phyloP scores from a whole-genome alignment of 2,888 invertebrate species.

The Graphium colonna region DNA sequence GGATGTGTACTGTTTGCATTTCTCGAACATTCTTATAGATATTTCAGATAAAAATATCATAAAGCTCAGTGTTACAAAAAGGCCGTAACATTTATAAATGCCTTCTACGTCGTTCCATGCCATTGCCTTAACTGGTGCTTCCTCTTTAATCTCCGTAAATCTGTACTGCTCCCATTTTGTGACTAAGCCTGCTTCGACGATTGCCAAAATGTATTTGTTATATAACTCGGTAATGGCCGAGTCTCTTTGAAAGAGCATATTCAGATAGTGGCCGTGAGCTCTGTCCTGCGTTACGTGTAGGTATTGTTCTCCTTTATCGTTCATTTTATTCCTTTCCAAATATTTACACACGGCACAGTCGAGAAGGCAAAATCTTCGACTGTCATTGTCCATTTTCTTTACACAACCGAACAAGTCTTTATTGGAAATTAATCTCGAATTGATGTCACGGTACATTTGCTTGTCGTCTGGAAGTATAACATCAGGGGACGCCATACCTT shows the following conservation, averaged over 20 bases:
- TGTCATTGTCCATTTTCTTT: slow-evolving; percentile 47
- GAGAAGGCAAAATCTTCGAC: slow-evolving; percentile 57
- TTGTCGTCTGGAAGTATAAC: slow-evolving; percentile 59
- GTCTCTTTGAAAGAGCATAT: slow-evolving; percentile 51
- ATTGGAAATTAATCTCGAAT: slow-evolving; percentile 50
- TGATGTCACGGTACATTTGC: slow-evolving; percentile 51
- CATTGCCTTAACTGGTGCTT: slow-evolving; percentile 50
- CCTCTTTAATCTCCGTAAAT: slow-evolving; percentile 56
- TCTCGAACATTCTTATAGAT: slow-evolving; percentile 6
- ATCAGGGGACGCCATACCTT: slow-evolving; percentile 69
- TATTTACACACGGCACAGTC: slow-evolving; percentile 66
- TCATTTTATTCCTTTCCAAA: slow-evolving; percentile 51
- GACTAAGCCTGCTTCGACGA: slow-evolving; percentile 64
- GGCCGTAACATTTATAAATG: slow-evolving; percentile 50
- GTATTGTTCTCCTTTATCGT: slow-evolving; percentile 62
- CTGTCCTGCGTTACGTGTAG: slow-evolving; percentile 62
- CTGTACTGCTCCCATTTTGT: slow-evolving; percentile 68
- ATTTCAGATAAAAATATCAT: slow-evolving; percentile 51
- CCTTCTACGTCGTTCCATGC: slow-evolving; percentile 51
- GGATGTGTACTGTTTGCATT: not conserved
- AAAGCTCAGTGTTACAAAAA: slow-evolving; percentile 38
- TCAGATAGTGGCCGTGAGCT: slow-evolving; percentile 64
- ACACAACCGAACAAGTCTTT: slow-evolving; percentile 51
- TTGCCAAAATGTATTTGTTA: slow-evolving; percentile 48
- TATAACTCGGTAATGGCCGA: slow-evolving; percentile 53